These are phyloP conservation scores for Teleiodes luculella DNA, from an alignment of 2,888 invertebrate species.

Conservation along the genomic window DNA sequence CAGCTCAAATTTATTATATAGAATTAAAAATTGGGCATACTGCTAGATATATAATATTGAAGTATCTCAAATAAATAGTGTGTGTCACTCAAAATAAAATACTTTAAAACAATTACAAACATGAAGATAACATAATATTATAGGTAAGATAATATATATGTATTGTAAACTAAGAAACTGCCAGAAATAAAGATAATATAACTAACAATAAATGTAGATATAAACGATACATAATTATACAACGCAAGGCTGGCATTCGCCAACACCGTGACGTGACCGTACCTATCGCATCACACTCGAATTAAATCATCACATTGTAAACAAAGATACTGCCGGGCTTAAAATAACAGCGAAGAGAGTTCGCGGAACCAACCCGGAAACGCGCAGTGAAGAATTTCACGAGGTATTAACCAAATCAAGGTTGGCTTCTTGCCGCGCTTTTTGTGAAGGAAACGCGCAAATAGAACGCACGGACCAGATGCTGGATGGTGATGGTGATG, in stretches of 20 bases:
- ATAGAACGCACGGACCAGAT: neutral
- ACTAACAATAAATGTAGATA: neutral
- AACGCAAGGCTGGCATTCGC: neutral
- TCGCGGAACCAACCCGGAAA: slow-evolving; percentile 1
- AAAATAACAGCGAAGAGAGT: neutral
- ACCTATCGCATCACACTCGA: neutral
- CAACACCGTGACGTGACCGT: neutral
- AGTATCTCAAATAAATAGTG: no score
- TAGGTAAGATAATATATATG: no score
- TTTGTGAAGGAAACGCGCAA: slow-evolving; percentile 7
- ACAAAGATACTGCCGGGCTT: neutral
- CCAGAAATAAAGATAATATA: neutral
- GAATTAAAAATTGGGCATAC: no score
- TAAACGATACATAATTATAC: no score
- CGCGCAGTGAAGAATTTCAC: neutral
- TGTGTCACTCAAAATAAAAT: no score
- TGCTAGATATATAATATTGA: no score
- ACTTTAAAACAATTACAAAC: no score
- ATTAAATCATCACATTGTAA: neutral
- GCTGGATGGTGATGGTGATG: no score
- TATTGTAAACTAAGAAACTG: neutral
- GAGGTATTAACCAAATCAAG: slow-evolving; percentile 8
- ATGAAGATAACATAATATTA: no score
- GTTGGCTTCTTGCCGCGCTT: neutral
- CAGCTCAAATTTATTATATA: no score